phyloP scores from a whole-genome alignment of 1,140 invertebrate genomes.

The Scaptomyza graminum region DNA sequence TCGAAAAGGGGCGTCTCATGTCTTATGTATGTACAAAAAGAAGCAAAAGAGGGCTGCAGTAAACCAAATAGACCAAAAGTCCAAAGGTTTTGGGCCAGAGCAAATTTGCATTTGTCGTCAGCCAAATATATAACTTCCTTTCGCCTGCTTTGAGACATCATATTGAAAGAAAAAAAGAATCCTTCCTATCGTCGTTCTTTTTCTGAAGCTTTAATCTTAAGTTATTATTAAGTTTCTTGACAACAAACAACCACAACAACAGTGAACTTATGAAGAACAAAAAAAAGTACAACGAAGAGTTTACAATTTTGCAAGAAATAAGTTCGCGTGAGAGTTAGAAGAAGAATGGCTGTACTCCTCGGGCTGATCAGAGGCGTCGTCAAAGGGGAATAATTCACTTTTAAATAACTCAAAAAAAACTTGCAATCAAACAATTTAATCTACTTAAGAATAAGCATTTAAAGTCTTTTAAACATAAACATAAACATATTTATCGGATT shows the following conservation, averaged over 20 bases:
- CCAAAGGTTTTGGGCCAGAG: neutral
- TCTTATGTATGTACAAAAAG: neutral
- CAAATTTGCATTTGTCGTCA: constrained; percentile 33
- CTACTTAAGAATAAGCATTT: too few relatives aligned
- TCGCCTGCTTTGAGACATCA: constrained; percentile 15
- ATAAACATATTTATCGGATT: too few relatives aligned
- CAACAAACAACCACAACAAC: constrained; percentile 20
- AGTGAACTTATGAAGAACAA: constrained; percentile 12
- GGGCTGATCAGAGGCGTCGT: too few relatives aligned
- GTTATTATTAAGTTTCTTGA: constrained; percentile 53
- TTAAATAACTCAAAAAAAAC: too few relatives aligned
- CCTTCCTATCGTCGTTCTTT: constrained; percentile 16
- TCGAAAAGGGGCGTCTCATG: constrained; percentile 5
- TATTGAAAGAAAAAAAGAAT: constrained; percentile 26
- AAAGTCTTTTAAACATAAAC: too few relatives aligned
- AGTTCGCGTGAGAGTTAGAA: neutral
- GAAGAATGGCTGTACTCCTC: neutral
- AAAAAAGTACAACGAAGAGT: constrained; percentile 1
- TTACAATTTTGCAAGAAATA: too few relatives aligned
- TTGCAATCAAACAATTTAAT: too few relatives aligned
- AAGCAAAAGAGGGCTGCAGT: constrained; percentile 11
- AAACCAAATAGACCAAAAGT: constrained; percentile 48
- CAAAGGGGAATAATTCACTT: too few relatives aligned
- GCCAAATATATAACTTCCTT: constrained; percentile 60
- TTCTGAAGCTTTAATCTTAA: constrained; percentile 32